phyloP scores from a whole-genome alignment of 2,888 invertebrate genomes.

The Synergus gifuensis region DNA sequence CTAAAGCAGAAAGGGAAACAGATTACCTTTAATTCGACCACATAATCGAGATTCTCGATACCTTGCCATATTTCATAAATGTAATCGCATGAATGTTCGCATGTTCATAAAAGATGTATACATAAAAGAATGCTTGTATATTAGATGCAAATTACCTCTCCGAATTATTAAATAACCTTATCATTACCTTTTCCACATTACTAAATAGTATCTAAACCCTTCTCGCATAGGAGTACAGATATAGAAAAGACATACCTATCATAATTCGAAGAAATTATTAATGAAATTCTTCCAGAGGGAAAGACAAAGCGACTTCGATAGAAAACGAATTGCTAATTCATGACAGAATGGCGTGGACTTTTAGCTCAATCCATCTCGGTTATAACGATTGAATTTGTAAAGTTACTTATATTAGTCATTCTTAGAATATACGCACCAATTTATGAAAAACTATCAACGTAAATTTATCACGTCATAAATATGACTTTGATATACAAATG shows the following conservation, averaged over 20 bases:
- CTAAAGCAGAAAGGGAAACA: no score
- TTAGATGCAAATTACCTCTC: background rate
- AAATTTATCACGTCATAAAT: background rate
- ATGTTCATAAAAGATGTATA: background rate
- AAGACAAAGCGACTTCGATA: background rate
- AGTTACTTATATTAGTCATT: background rate
- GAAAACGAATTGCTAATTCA: conserved; percentile 17
- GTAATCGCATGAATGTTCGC: background rate
- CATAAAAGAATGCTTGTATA: background rate
- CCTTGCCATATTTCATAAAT: background rate
- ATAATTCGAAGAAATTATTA: conserved; percentile 14
- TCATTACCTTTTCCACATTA: background rate
- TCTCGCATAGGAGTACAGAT: background rate
- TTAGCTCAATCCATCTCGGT: background rate
- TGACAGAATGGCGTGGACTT: conserved; percentile 10
- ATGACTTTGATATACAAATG: no score
- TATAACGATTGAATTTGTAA: background rate
- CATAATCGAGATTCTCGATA: background rate
- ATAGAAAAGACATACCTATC: background rate
- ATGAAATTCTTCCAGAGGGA: conserved; percentile 4
- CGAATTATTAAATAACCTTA: background rate
- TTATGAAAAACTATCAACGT: background rate
- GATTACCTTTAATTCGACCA: background rate
- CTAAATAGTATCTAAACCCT: background rate
- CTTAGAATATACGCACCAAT: background rate